These are phyloP conservation scores for Phaetusa simplex DNA, from an alignment of 2,113 vertebrate species.

Conservation along the genomic window DNA sequence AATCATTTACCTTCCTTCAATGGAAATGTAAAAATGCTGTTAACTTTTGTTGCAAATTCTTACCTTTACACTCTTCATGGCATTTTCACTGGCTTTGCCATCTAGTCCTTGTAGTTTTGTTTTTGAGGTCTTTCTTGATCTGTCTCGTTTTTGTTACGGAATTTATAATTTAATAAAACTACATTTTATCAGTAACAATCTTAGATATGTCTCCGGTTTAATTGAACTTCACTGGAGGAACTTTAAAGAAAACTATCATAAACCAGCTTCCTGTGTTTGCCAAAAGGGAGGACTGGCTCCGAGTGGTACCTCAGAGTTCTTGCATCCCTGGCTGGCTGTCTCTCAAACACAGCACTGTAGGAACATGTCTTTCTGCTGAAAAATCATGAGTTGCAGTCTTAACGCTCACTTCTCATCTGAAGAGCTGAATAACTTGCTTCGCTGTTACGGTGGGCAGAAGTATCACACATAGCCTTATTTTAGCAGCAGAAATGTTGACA, in stretches of 20 bases:
- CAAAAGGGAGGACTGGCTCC: background rate
- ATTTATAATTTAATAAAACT: constrained; percentile 88
- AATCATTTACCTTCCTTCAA: constrained; percentile 67
- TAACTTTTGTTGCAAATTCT: constrained; percentile 71
- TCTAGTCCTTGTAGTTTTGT: constrained; percentile 75
- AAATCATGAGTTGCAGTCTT: background rate
- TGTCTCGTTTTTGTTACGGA: constrained; percentile 77
- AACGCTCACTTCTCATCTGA: background rate
- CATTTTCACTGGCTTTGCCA: constrained; percentile 72
- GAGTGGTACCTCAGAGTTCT: background rate
- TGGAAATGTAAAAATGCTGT: constrained; percentile 73
- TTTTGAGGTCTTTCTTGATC: constrained; percentile 73
- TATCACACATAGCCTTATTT: background rate
- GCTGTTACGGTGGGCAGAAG: background rate
- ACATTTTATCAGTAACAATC: constrained; percentile 79
- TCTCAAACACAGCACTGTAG: background rate
- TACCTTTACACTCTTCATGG: constrained; percentile 63
- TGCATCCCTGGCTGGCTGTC: background rate
- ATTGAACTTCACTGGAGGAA: background rate
- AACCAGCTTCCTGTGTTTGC: background rate
- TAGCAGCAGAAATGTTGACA: background rate
- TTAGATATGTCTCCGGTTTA: background rate
- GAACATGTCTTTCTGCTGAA: background rate
- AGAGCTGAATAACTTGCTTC: background rate
- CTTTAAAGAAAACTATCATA: background rate